Conservation (phyloP, 2,797 vertebrate species). For the Octomys mimax region DNA sequence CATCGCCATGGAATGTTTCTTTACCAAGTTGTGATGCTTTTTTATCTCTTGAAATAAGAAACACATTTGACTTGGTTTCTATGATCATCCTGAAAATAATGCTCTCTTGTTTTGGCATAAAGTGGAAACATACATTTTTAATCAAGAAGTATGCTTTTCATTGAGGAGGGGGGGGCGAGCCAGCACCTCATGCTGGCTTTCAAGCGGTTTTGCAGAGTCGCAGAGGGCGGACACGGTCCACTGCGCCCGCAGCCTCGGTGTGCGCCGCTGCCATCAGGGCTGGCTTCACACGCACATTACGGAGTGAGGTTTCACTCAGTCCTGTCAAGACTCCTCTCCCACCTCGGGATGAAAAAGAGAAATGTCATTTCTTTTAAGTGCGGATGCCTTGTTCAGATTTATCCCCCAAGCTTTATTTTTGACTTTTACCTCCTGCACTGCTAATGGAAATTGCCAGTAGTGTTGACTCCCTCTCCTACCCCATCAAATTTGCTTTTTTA, state of each 20-base stretch:
- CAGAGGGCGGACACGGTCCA: constrained; percentile 65
- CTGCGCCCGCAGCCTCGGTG: not conserved
- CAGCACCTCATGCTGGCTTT: constrained; percentile 69
- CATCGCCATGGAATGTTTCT: constrained; percentile 80
- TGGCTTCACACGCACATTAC: constrained; percentile 49
- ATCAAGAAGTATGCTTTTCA: constrained; percentile 86
- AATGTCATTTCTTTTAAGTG: constrained; percentile 72
- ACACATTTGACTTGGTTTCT: constrained; percentile 86
- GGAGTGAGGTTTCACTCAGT: constrained; percentile 71
- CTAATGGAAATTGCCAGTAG: constrained; percentile 73
- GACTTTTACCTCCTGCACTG: constrained; percentile 69
- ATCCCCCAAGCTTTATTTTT: constrained; percentile 70
- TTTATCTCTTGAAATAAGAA: constrained; percentile 86
- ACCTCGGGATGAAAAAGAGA: constrained; percentile 74
- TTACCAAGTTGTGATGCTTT: constrained; percentile 76
- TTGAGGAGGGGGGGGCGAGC: constrained; percentile 69
- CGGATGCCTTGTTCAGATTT: constrained; percentile 65
- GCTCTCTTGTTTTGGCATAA: constrained; percentile 83
- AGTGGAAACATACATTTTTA: constrained; percentile 87
- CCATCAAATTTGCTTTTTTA: constrained; percentile 77
- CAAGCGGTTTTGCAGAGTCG: constrained; percentile 79
- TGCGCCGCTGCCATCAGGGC: constrained; percentile 57
- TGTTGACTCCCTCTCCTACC: constrained; percentile 66
- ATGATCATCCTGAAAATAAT: constrained; percentile 86
- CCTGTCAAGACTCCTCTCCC: constrained; percentile 30